phyloP scores from a whole-genome alignment of 1,140 invertebrate species.

The Sitobion miscanthi region DNA sequence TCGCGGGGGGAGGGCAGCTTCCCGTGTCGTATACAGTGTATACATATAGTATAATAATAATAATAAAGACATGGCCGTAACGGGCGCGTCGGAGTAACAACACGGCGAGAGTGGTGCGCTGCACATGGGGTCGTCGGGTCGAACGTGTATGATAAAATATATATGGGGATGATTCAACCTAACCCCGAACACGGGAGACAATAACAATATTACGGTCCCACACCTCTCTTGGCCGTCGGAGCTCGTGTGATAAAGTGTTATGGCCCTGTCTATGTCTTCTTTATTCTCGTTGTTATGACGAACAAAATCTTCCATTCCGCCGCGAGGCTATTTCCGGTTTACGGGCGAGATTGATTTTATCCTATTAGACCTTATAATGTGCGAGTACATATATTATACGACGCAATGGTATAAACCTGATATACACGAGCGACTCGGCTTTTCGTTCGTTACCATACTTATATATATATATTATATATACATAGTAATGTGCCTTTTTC shows the following conservation, averaged over 20 bases:
- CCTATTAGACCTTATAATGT: not conserved
- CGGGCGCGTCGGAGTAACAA: not conserved
- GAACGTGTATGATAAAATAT: not conserved
- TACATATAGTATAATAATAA: not conserved
- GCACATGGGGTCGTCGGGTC: constrained; percentile 11
- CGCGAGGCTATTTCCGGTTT: not conserved
- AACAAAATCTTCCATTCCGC: constrained; percentile 14
- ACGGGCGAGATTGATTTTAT: constrained; percentile 3
- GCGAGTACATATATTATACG: not conserved
- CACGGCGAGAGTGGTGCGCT: not conserved
- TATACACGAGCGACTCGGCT: not conserved
- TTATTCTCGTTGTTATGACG: constrained; percentile 30
- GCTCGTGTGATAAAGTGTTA: constrained; percentile 25
- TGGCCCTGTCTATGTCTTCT: constrained; percentile 10
- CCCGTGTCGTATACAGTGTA: not conserved
- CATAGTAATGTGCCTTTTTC: not conserved
- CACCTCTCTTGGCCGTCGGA: not conserved
- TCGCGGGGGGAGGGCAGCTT: not conserved
- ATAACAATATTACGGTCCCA: constrained; percentile 21
- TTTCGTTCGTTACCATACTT: not conserved
- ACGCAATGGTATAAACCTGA: not conserved
- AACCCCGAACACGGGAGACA: not conserved
- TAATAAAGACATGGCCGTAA: constrained; percentile 1
- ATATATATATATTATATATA: not conserved
- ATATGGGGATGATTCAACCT: not conserved